Conservation (phyloP, 1,140 invertebrate genomes). For the Drosophila ercepeae region DNA sequence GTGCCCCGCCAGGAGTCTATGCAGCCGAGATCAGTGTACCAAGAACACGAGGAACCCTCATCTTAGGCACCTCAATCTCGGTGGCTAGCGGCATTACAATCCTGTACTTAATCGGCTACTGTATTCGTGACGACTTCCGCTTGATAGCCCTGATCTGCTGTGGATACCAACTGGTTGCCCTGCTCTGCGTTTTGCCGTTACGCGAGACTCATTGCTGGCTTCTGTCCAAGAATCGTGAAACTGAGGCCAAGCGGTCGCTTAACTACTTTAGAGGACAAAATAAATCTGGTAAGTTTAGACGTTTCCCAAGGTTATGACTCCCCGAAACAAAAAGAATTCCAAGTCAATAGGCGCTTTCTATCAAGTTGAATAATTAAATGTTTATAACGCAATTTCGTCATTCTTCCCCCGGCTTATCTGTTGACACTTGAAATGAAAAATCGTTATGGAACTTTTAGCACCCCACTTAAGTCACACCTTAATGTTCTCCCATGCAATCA, state of each 20-base stretch:
- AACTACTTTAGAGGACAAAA: constrained; percentile 86
- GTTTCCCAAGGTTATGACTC: not conserved
- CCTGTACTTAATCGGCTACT: constrained; percentile 86
- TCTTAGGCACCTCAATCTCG: constrained; percentile 86
- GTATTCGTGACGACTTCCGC: constrained; percentile 86
- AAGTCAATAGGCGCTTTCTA: constrained; percentile 29
- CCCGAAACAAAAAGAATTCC: constrained; percentile 6
- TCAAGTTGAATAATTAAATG: constrained; percentile 6
- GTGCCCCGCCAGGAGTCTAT: constrained; percentile 87
- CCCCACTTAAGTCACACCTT: not conserved
- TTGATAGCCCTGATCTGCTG: constrained; percentile 87
- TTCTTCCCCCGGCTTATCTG: constrained; percentile 10
- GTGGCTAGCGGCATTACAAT: constrained; percentile 86
- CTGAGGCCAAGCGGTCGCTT: constrained; percentile 85
- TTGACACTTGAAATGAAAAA: constrained; percentile 8
- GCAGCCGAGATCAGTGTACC: constrained; percentile 86
- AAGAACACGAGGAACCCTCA: constrained; percentile 85
- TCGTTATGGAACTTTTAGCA: not conserved
- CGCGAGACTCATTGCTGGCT: constrained; percentile 91
- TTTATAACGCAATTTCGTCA: constrained; percentile 2
- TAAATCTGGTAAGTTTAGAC: constrained; percentile 60
- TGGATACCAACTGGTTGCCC: constrained; percentile 85
- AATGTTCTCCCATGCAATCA: not conserved
- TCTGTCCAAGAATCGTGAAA: constrained; percentile 84
- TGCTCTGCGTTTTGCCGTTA: constrained; percentile 85